Evolutionary conservation across 2,888 invertebrate species (phyloP), one percentile per base, ranked within the genome.

Genomic region (Cremastinae sp.): DNA sequence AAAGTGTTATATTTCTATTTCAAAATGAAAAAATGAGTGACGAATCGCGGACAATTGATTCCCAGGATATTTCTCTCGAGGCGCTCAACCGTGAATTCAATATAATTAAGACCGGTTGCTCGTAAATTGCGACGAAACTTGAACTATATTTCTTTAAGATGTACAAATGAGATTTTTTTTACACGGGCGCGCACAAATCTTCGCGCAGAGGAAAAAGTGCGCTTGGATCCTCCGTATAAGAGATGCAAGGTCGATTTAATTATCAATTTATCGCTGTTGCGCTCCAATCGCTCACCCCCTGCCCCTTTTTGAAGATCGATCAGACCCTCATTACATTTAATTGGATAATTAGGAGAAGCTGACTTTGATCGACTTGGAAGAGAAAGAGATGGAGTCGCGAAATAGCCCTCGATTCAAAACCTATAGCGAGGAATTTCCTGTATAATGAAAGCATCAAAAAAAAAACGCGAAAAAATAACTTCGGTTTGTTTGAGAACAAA

Each of bases 331-430:
- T 71, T 75, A 71, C 47, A 41, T 20, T 22, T 71, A 75, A 75
- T 75, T 75, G 71, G 75, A 66, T 71, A 71, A 75, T 75, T 66
- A 75, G 71, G 62, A 62, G 65, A 34, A 41, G 56, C 47, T 61
- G 53, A 61, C 65, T 71, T 66, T 66, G 75, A 75, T 71, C 56
- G 61, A 70, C 49, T 66, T 34, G 5, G 14, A 41, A 14, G 58
- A 54, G 14, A 9, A 14, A 43, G 12, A 49, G 12, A 58, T 7
- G 22, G 22, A 58, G 3, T n/a, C 36, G 2, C 34, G 34, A 0
- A 28, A 47, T 47, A 16, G 14, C 14, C 10, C 12, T 61, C 36
- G 10, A 47, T 61, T 45, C 43, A 20, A 45, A 8, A 45, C 4
- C 8, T 18, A 47, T 4, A 47, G 45, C 34, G 34, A 47, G 0